These are phyloP conservation scores for Harpalus rufipes DNA, from an alignment of 2,888 invertebrate species.

Conservation along the genomic window DNA sequence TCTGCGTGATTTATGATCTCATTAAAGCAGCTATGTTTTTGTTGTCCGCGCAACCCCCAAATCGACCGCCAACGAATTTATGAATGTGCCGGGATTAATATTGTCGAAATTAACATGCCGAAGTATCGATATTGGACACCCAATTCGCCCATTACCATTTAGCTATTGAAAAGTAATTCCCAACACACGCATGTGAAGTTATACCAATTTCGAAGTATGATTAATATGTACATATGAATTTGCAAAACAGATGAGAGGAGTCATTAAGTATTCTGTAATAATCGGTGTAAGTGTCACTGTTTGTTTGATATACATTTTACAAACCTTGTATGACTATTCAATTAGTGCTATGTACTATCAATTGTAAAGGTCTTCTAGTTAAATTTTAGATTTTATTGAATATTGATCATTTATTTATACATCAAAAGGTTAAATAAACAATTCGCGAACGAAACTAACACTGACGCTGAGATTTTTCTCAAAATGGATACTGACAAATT, in stretches of 20 bases:
- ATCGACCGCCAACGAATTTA: constrained; percentile 49
- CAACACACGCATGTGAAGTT: neutral
- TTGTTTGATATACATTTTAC: neutral
- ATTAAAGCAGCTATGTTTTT: constrained; percentile 61
- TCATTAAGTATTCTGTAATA: neutral
- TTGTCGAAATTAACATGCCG: constrained; percentile 59
- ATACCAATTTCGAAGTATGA: neutral
- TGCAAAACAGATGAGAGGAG: neutral
- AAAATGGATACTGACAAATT: too few relatives aligned
- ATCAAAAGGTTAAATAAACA: too few relatives aligned
- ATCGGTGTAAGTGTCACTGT: neutral
- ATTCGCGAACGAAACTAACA: too few relatives aligned
- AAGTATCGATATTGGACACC: constrained; percentile 2
- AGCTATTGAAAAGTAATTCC: constrained; percentile 1
- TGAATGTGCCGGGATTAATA: constrained; percentile 62
- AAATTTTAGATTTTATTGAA: too few relatives aligned
- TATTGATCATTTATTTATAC: too few relatives aligned
- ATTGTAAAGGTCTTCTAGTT: too few relatives aligned
- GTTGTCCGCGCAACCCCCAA: constrained; percentile 26
- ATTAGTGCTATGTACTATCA: too few relatives aligned
- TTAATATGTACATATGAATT: neutral
- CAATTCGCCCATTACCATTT: constrained; percentile 10
- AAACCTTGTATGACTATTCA: too few relatives aligned
- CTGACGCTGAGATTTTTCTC: too few relatives aligned
- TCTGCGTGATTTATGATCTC: constrained; percentile 64